Percentiles rank a stretch among this genome's conserved stretches.
Conservation (phyloP, 2,113 vertebrate species). For the Forbesichthys agassizii region DNA sequence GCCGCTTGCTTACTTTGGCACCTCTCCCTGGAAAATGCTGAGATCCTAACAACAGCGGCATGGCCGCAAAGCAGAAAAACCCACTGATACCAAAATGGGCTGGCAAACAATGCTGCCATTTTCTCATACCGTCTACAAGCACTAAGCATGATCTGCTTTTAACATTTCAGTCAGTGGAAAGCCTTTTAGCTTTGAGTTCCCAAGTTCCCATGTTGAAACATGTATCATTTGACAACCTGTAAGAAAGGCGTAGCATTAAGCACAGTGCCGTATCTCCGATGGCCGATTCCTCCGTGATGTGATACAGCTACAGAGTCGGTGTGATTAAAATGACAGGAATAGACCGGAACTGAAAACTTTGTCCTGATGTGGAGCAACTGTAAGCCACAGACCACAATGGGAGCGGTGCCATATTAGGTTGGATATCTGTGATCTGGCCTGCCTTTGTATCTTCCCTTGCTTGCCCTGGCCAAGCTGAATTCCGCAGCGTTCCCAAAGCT, state of each 20-base stretch:
- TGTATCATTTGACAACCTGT: neutral
- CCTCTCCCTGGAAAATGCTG: slow-evolving; percentile 31
- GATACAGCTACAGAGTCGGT: neutral
- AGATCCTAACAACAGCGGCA: slow-evolving; percentile 28
- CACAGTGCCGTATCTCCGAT: neutral
- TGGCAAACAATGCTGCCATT: neutral
- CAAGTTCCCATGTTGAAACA: neutral
- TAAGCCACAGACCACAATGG: slow-evolving; percentile 42
- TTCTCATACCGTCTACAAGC: neutral
- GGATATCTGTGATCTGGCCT: slow-evolving; percentile 58
- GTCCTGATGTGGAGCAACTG: slow-evolving; percentile 21
- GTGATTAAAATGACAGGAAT: neutral
- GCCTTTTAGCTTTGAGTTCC: neutral
- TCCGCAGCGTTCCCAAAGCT: slow-evolving; percentile 67
- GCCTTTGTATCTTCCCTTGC: slow-evolving; percentile 33
- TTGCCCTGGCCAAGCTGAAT: slow-evolving; percentile 39
- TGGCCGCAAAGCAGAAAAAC: slow-evolving; percentile 30
- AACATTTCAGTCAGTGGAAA: neutral
- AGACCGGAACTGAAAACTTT: slow-evolving; percentile 33
- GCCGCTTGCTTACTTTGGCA: slow-evolving; percentile 50
- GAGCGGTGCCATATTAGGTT: slow-evolving; percentile 47
- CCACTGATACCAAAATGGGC: neutral
- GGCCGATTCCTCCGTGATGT: neutral
- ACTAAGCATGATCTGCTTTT: neutral
- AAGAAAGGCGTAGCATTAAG: neutral